A percentile compares a stretch with the other conserved stretches of the same genome.
phyloP scores from a whole-genome alignment of 2,888 invertebrate genomes.

The Nomada ferruginata region DNA sequence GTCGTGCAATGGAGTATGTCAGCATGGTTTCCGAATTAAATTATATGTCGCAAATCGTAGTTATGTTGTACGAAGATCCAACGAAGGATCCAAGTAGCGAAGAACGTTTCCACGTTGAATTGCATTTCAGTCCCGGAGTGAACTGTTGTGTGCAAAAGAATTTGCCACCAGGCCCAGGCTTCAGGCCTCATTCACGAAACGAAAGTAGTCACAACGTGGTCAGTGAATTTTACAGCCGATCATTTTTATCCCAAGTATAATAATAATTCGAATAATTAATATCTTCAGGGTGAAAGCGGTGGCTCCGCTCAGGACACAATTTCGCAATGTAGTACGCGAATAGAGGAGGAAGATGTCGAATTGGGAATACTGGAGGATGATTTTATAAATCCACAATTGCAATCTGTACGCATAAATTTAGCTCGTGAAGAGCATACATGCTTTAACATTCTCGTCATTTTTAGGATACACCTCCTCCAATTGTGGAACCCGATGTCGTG shows the following conservation, averaged over 20 bases:
- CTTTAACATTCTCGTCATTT: slow-evolving; percentile 11
- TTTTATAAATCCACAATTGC: slow-evolving; percentile 68
- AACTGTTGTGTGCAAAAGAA: slow-evolving; percentile 98
- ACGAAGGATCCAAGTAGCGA: slow-evolving; percentile 96
- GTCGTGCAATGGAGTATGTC: slow-evolving; percentile 98
- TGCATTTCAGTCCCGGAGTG: slow-evolving; percentile 99
- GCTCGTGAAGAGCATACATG: neutral
- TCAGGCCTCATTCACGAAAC: slow-evolving; percentile 95
- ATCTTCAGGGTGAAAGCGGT: slow-evolving; percentile 73
- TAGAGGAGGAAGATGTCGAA: slow-evolving; percentile 87
- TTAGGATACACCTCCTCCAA: slow-evolving; percentile 75
- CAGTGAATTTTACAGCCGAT: slow-evolving; percentile 71
- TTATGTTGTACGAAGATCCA: slow-evolving; percentile 99
- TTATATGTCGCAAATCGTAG: slow-evolving; percentile 99
- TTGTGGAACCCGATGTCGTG: slow-evolving; percentile 76
- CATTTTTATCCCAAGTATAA: neutral
- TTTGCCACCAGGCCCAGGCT: slow-evolving; percentile 96
- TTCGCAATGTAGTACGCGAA: slow-evolving; percentile 85
- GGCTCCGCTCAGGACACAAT: slow-evolving; percentile 76
- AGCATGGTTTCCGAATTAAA: slow-evolving; percentile 99
- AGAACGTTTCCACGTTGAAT: slow-evolving; percentile 98
- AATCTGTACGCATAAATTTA: slow-evolving; percentile 69
- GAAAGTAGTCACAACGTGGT: slow-evolving; percentile 87
- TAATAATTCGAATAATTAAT: neutral
- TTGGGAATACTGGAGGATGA: slow-evolving; percentile 80